These are phyloP conservation scores for Sterrhoptilus dennistouni DNA, from an alignment of 2,113 vertebrate genomes.

Conservation along the genomic window DNA sequence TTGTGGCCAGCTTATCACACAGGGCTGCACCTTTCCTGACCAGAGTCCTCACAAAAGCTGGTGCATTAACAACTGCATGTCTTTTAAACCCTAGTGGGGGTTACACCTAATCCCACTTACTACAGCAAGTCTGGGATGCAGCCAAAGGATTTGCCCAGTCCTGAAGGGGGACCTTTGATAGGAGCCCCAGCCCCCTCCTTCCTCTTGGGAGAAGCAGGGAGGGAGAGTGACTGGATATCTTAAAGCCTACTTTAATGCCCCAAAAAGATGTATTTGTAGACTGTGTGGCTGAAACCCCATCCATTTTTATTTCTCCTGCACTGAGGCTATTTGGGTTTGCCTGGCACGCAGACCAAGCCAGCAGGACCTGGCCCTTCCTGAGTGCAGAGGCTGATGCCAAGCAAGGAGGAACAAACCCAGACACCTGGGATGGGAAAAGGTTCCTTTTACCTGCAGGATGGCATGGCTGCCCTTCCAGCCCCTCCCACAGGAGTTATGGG, in stretches of 20 bases:
- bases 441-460: neutral
- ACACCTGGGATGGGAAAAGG: neutral
- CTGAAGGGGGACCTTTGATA: neutral
- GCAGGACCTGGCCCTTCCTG: neutral
- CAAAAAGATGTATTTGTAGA: neutral
- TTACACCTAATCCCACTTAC: neutral
- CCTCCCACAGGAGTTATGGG: neutral
- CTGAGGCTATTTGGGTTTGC: neutral
- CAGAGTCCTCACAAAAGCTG: neutral
- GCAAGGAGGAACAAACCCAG: neutral
- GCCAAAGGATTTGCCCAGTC: neutral
- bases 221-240: neutral
- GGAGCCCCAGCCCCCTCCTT: neutral
- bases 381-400: neutral
- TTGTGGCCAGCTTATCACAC: neutral
- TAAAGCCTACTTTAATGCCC: neutral
- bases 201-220: neutral
- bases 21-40: neutral
- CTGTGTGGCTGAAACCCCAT: neutral
- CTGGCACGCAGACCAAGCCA: neutral
- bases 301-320: neutral
- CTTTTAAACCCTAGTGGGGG: neutral
- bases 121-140: neutral
- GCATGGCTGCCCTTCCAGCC: neutral
- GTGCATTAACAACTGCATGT: neutral